These are phyloP conservation scores for Tetragonula clypearis DNA, from an alignment of 1,140 invertebrate species.

Conservation along the genomic window DNA sequence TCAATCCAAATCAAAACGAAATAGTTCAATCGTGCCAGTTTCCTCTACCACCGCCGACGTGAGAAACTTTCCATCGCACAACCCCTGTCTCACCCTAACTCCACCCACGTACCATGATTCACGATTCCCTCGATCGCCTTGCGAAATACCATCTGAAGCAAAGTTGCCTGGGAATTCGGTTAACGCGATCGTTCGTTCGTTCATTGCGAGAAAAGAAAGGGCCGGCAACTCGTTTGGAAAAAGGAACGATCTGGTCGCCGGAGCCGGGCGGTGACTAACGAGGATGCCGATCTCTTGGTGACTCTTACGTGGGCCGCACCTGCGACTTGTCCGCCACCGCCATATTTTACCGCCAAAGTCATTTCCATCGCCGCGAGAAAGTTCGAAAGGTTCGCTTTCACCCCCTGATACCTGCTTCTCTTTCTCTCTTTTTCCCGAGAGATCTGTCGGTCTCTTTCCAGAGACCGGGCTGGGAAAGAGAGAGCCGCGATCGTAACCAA, in stretches of 20 bases:
- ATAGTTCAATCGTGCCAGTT: not conserved
- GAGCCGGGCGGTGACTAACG: constrained; percentile 42
- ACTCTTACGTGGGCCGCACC: constrained; percentile 51
- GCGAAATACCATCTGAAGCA: not conserved
- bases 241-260: constrained; percentile 4
- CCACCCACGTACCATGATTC: not conserved
- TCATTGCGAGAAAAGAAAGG: not conserved
- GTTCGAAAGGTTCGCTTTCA: constrained; percentile 39
- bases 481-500: constrained; percentile 26
- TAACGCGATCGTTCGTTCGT: not conserved
- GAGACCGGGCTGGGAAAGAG: no score
- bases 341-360: constrained; percentile 61
- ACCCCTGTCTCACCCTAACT: not conserved
- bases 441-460: not conserved
- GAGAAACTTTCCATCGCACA: not conserved
- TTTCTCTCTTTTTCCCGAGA: not conserved
- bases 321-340: constrained; percentile 57
- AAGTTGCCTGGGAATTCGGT: not conserved
- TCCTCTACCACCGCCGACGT: not conserved
- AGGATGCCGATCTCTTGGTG: constrained; percentile 51
- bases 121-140: not conserved
- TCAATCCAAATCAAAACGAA: not conserved
- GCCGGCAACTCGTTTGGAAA: not conserved
- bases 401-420: not conserved
- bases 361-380: constrained; percentile 71